Percentiles rank a stretch among this genome's conserved stretches.
Conservation (phyloP, 35 echinoderm and acorn worm species). For the Chiridota heheva region DNA sequence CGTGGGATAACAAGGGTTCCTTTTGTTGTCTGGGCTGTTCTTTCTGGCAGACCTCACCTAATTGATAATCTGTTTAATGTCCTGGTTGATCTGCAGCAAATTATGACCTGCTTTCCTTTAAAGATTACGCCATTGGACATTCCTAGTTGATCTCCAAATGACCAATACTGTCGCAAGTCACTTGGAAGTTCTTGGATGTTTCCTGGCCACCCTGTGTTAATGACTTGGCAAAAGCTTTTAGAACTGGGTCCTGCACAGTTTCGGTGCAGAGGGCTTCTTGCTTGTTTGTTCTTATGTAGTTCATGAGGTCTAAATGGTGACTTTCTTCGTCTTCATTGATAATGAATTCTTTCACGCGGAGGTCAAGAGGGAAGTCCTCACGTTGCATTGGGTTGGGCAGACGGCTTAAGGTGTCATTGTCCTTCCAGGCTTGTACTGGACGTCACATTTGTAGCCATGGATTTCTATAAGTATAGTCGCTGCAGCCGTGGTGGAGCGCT, state of each 20-base stretch:
- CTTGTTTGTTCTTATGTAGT: constrained; percentile 10
- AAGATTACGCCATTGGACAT: constrained; percentile 60
- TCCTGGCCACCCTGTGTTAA: constrained; percentile 47
- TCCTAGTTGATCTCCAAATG: constrained; percentile 58
- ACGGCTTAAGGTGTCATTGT: constrained; percentile 25
- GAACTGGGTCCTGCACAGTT: neutral
- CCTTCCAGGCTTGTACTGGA: constrained; percentile 57
- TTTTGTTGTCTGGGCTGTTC: constrained; percentile 15
- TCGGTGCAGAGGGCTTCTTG: constrained; percentile 5
- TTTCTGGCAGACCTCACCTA: constrained; percentile 71
- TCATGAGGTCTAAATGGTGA: constrained; percentile 4
- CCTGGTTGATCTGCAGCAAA: too few species aligned
- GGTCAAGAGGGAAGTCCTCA: neutral
- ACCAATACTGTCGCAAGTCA: constrained; percentile 29
- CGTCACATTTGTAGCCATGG: constrained; percentile 64
- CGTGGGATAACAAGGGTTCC: constrained; percentile 10
- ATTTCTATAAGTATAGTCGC: constrained; percentile 59
- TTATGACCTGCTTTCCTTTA: too few species aligned
- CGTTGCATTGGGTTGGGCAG: constrained; percentile 5
- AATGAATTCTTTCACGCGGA: neutral
- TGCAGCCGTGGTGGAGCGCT: constrained; percentile 69
- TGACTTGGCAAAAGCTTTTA: constrained; percentile 19
- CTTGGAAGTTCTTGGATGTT: constrained; percentile 16
- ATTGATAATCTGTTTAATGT: too few species aligned
- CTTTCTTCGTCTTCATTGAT: neutral